A percentile compares a stretch with the other conserved stretches of the same genome.
Evolutionary conservation across 2,888 invertebrate genomes (phyloP).

Genomic region (Dolomedes plantarius): DNA sequence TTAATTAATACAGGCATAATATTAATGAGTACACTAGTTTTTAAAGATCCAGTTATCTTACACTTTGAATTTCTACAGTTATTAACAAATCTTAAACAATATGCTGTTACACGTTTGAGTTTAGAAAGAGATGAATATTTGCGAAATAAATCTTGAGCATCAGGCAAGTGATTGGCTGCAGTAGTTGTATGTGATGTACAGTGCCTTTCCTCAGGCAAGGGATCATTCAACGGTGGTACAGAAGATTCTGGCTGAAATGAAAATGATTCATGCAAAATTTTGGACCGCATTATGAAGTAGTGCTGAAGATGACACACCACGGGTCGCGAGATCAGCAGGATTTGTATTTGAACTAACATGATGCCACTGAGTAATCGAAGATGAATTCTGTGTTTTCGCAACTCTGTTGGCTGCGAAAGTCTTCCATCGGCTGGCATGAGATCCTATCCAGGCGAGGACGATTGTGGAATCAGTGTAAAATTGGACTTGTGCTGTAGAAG

Average conservation of each 20-base stretch:
- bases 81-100: background rate
- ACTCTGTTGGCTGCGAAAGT: constrained; percentile 74
- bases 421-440: constrained; percentile 61
- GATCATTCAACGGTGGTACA: background rate
- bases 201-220: constrained; percentile 2
- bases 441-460: constrained; percentile 72
- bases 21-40: background rate
- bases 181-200: constrained; percentile 6
- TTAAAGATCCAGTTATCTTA: background rate
- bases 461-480: constrained; percentile 71
- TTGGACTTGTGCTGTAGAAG: too few species aligned
- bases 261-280: background rate
- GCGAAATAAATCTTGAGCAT: too few species aligned
- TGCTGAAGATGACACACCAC: constrained; percentile 72
- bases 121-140: background rate
- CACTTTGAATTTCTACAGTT: background rate
- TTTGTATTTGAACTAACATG: constrained; percentile 67
- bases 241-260: background rate
- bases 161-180: background rate
- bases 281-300: constrained; percentile 74
- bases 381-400: constrained; percentile 72
- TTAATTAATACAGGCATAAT: background rate
- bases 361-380: constrained; percentile 3
- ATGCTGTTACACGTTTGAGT: background rate
- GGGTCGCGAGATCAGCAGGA: constrained; percentile 74